Evolutionary conservation across 30 jellyfish, hydroid and myxozoan species (phyloP).

Genomic region (Hydractinia symbiolongicarpus): DNA sequence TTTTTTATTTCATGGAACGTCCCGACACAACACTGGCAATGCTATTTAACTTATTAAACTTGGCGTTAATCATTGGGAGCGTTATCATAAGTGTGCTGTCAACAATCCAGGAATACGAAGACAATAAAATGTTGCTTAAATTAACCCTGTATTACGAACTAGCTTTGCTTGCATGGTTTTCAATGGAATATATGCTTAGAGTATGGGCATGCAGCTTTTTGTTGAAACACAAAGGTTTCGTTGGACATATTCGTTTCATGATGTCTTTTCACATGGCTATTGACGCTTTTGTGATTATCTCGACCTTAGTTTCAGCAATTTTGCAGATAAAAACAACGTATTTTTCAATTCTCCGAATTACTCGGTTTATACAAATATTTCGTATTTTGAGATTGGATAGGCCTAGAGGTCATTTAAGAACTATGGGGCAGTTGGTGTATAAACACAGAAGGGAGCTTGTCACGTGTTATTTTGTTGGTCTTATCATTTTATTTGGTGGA

Average conservation of each 20-base stretch:
- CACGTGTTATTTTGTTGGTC: constrained; percentile 88
- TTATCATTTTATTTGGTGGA: constrained; percentile 58
- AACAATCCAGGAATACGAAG: constrained; percentile 11
- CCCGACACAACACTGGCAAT: constrained; percentile 7
- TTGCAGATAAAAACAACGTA: not conserved
- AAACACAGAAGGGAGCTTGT: constrained; percentile 76
- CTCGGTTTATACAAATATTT: constrained; percentile 40
- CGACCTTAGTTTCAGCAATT: constrained; percentile 20
- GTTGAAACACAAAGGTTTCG: constrained; percentile 14
- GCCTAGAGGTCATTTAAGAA: constrained; percentile 72
- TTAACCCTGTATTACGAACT: constrained; percentile 12
- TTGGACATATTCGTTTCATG: constrained; percentile 20
- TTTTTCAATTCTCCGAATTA: constrained; percentile 7
- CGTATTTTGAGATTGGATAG: constrained; percentile 82
- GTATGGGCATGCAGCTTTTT: constrained; percentile 25
- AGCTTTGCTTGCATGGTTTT: constrained; percentile 1
- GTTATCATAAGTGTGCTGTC: constrained; percentile 7
- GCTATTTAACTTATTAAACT: not conserved
- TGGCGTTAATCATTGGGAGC: not conserved
- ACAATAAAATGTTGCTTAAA: not conserved
- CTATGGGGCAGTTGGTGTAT: constrained; percentile 54
- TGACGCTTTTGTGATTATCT: constrained; percentile 19
- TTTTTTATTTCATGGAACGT: constrained; percentile 17
- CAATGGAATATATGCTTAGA: constrained; percentile 18
- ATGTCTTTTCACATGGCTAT: constrained; percentile 13